Conservation (phyloP, 2,797 vertebrate genomes). For the Nannoperca australis region DNA sequence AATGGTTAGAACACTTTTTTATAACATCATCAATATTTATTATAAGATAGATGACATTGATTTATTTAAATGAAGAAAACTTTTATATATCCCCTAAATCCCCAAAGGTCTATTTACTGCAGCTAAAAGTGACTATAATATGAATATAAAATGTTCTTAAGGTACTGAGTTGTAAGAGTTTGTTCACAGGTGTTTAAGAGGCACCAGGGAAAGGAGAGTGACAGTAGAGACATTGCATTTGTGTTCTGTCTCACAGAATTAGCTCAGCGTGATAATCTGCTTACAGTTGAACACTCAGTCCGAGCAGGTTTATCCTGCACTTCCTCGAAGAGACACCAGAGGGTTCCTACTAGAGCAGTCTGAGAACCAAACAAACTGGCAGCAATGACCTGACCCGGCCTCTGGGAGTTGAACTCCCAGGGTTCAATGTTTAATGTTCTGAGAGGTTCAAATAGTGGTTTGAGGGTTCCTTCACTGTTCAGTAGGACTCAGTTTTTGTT, state of each 20-base stretch:
- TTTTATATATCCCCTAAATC: too few relatives aligned
- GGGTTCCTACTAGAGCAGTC: slow-evolving; percentile 10
- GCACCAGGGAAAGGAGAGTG: background rate
- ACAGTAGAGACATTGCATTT: background rate
- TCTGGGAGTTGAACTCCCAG: background rate
- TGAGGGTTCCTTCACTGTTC: background rate
- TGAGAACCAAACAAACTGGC: background rate
- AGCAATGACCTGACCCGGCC: background rate
- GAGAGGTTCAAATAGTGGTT: background rate
- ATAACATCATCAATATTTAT: too few relatives aligned
- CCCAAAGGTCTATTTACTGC: too few relatives aligned
- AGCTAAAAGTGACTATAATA: too few relatives aligned
- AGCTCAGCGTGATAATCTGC: slow-evolving; percentile 65
- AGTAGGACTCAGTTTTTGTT: background rate
- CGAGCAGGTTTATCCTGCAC: slow-evolving; percentile 27
- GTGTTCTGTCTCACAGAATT: slow-evolving; percentile 31
- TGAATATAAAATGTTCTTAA: too few relatives aligned
- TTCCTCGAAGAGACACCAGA: slow-evolving; percentile 18
- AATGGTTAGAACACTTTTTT: too few relatives aligned
- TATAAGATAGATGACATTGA: too few relatives aligned
- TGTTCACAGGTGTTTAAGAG: too few relatives aligned
- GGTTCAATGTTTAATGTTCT: background rate
- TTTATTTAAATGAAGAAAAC: too few relatives aligned
- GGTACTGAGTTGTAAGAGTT: too few relatives aligned
- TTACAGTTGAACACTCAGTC: slow-evolving; percentile 45